Conservation (phyloP, 2,888 invertebrate species). For the Cheilosia scutellata region DNA sequence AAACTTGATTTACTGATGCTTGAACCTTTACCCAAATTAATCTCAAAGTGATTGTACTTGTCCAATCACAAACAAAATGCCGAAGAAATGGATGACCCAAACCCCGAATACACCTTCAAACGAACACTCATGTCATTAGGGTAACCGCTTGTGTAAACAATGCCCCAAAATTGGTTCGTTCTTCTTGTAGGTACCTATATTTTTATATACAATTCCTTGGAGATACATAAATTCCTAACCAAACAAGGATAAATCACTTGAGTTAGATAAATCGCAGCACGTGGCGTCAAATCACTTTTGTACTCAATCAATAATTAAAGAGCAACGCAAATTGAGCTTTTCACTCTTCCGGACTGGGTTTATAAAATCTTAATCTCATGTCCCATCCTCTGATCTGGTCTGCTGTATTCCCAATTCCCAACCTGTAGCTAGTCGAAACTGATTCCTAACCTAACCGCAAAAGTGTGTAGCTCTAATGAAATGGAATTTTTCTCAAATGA, state of each 20-base stretch:
- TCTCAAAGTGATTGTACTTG: too few species aligned
- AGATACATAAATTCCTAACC: not conserved
- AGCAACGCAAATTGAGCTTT: not conserved
- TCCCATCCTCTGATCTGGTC: slow-evolving; percentile 6
- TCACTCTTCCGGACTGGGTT: too few species aligned
- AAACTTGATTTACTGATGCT: too few species aligned
- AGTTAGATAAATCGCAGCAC: slow-evolving; percentile 1
- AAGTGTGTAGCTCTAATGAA: not conserved
- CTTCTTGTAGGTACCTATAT: not conserved
- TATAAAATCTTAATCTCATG: not conserved
- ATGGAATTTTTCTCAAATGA: not conserved
- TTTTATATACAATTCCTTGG: not conserved
- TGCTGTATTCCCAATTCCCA: not conserved
- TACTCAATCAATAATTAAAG: slow-evolving; percentile 11
- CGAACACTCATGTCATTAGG: not conserved
- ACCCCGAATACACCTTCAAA: not conserved
- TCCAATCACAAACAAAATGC: too few species aligned
- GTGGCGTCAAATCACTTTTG: slow-evolving; percentile 6
- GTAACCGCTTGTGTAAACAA: not conserved
- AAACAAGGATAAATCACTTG: slow-evolving; percentile 10
- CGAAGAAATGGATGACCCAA: too few species aligned
- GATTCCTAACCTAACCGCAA: not conserved
- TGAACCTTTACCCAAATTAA: too few species aligned
- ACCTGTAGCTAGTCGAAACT: slow-evolving; percentile 2
- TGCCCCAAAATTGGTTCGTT: not conserved